phyloP scores from a whole-genome alignment of 1,140 invertebrate species.

The Saccostrea cuccullata region DNA sequence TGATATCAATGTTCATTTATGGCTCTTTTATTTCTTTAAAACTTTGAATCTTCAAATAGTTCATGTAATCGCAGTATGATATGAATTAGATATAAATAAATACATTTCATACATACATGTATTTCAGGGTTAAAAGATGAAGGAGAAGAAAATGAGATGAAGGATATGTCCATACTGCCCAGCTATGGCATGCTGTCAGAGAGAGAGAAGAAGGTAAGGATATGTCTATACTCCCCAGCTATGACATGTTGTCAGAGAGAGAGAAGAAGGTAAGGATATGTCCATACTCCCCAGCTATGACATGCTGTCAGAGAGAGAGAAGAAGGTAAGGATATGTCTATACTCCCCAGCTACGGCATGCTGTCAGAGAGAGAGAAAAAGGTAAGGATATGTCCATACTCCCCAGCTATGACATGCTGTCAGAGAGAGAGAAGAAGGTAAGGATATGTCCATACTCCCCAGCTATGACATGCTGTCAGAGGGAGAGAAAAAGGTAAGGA shows the following conservation, averaged over 20 bases:
- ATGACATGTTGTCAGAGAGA: slow-evolving; percentile 43
- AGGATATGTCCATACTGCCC: slow-evolving; percentile 71
- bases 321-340: background rate
- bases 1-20: too few species aligned
- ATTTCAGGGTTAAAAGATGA: slow-evolving; percentile 69
- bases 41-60: too few species aligned
- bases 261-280: slow-evolving; percentile 68
- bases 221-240: background rate
- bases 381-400: slow-evolving; percentile 70
- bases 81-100: background rate
- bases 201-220: slow-evolving; percentile 74
- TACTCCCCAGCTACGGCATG: too few species aligned
- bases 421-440: slow-evolving; percentile 68
- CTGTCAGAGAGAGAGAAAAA: slow-evolving; percentile 59
- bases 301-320: slow-evolving; percentile 67
- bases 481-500: slow-evolving; percentile 68
- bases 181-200: slow-evolving; percentile 75
- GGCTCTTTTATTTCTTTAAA: too few species aligned
- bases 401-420: slow-evolving; percentile 66
- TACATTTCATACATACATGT: background rate
- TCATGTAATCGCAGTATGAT: too few species aligned
- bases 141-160: slow-evolving; percentile 64
- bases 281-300: slow-evolving; percentile 72
- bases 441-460: background rate
- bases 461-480: too few species aligned